Base-by-base conservation (phyloP, 2,797 vertebrate genomes). In the Galagoides demidoff region DNA sequence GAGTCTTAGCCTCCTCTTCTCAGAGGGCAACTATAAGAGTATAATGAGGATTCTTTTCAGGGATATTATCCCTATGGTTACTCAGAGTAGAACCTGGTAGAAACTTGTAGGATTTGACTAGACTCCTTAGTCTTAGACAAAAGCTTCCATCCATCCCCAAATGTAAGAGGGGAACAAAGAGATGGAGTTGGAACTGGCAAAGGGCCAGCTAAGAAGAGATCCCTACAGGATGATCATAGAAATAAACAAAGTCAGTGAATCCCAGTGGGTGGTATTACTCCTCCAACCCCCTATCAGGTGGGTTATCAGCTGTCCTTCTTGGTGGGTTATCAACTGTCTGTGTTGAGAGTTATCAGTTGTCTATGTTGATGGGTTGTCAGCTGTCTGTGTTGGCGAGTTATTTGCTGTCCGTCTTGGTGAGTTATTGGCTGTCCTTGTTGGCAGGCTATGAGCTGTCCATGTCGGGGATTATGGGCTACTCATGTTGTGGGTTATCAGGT, bases 161-260 rank as follows among this genome's bases (percentile, higher is more conserved):
- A 49, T 49, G n/a, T 10, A 34, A 2, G 6, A 37, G 4, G 16
- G 1, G 1, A 68, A 1, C 0, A 27, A 55, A 37, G 1, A 8
- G 19, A 3, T 3, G 14, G 22, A 74, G 25, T 0, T 73, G 34
- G 12, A 68, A 13, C 55, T 55, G n/a, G 1, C 2, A 1, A 3
- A 27, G 23, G 0, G 4, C 13, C 2, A 76, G 29, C 4, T 9
- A 9, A n/a, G 5, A 9, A 31, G 23, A 3, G 2, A 19, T 12
- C 4, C 8, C 29, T 66, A 49, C 85, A 74, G 12, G 34, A 31
- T 0, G 11, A 20, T 25, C 34, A 16, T 59, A 16, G 31, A 92
- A 73, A 74, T 25, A 2, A 8, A 29, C 22, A 5, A 10, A n/a
- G 55, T 12, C 43, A 1, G 4, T 27, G 29, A 68, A 55, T 34